A percentile compares a stretch with the other conserved stretches of the same genome.
Conservation (phyloP, 2,888 invertebrate species). For the Laspeyria flexula region DNA sequence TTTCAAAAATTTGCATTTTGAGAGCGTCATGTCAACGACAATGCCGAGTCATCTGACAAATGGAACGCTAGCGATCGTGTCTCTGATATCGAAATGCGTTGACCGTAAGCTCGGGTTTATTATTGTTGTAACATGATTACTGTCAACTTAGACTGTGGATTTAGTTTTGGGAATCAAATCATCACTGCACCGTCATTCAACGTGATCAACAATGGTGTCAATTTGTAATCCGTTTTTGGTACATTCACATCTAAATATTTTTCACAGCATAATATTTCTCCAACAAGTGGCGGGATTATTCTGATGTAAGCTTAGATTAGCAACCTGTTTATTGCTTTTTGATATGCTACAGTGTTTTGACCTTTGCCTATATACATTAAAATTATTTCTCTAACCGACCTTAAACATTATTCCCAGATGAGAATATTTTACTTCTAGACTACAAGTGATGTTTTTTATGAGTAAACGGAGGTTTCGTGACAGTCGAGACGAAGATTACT, state of each 20-base stretch:
- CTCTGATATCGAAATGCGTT: conserved; percentile 79
- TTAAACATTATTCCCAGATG: too few species aligned
- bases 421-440: too few species aligned
- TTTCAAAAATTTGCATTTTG: conserved; percentile 85
- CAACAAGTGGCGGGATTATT: not conserved
- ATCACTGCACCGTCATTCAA: conserved; percentile 58
- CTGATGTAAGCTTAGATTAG: conserved; percentile 1
- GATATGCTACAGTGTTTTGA: not conserved
- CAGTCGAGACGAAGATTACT: too few species aligned
- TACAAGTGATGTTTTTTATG: too few species aligned
- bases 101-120: conserved; percentile 82
- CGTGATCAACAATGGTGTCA: conserved; percentile 47
- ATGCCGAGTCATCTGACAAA: conserved; percentile 85
- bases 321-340: not conserved
- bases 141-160: conserved; percentile 73
- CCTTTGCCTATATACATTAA: not conserved
- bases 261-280: not conserved
- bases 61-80: conserved; percentile 78
- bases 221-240: conserved; percentile 55
- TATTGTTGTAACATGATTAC: conserved; percentile 82
- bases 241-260: conserved; percentile 8
- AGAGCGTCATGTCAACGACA: conserved; percentile 83
- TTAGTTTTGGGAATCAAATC: conserved; percentile 60
- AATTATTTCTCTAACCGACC: too few species aligned
- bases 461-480: too few species aligned